Percentiles rank a stretch among this genome's conserved stretches.
phyloP scores from a whole-genome alignment of 1,140 invertebrate species.

The Heliconius congener region DNA sequence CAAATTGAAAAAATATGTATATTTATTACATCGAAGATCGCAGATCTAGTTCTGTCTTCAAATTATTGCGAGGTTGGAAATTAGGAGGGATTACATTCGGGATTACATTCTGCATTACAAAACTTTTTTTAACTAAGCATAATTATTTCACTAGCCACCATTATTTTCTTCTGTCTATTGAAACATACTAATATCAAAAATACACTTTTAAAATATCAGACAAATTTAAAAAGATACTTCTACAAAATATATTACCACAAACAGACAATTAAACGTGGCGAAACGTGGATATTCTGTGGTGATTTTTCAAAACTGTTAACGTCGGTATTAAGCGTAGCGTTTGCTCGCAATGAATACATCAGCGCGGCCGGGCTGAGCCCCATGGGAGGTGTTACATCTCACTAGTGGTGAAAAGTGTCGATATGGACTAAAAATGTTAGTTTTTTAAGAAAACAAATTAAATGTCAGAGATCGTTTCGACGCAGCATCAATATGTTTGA shows the following conservation, averaged over 20 bases:
- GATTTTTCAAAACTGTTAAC: slow-evolving; percentile 10
- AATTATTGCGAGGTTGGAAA: too few species aligned
- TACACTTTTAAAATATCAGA: background rate
- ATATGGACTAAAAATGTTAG: background rate
- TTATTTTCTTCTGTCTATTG: too few species aligned
- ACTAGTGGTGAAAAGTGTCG: background rate
- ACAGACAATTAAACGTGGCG: slow-evolving; percentile 1
- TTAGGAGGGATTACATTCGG: too few species aligned
- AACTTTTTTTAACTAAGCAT: too few species aligned
- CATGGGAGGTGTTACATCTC: background rate
- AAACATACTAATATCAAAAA: background rate
- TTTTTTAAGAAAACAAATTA: too few species aligned
- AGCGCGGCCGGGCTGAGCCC: slow-evolving; percentile 1
- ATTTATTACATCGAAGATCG: too few species aligned
- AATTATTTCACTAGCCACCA: too few species aligned
- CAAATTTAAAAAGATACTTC: background rate
- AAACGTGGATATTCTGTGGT: background rate
- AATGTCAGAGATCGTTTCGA: too few species aligned
- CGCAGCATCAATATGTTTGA: too few species aligned
- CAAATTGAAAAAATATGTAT: too few species aligned
- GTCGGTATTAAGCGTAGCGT: background rate
- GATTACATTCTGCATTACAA: too few species aligned
- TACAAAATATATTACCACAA: background rate
- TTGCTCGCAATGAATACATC: slow-evolving; percentile 7
- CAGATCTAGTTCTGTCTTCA: too few species aligned